phyloP scores from a whole-genome alignment of 1,140 invertebrate genomes.

The Pomacea maculata region DNA sequence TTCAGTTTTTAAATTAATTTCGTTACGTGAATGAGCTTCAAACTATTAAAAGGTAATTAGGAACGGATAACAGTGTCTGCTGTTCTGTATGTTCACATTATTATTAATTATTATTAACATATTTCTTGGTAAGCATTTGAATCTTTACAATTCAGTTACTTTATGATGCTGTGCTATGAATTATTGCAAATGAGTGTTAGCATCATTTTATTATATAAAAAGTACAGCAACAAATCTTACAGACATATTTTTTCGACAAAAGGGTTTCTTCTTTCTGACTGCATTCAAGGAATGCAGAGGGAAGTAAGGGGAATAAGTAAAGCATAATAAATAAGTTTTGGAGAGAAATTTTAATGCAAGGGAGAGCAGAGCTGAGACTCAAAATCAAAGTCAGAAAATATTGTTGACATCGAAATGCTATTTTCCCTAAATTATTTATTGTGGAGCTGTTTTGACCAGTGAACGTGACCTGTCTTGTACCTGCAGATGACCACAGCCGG shows the following conservation, averaged over 20 bases:
- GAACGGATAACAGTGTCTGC: neutral
- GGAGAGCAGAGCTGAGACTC: neutral
- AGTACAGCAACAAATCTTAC: no score
- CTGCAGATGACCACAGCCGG: conserved; percentile 94
- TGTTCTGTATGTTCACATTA: neutral
- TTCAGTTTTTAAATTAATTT: neutral
- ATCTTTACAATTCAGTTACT: neutral
- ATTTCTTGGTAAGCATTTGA: neutral
- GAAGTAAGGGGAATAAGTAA: neutral
- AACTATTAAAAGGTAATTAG: neutral
- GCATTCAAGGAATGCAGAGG: neutral
- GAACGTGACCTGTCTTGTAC: conserved; percentile 10
- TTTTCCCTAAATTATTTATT: neutral
- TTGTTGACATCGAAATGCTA: no score
- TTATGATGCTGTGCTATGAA: neutral
- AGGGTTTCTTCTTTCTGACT: no score
- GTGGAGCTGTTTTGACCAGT: neutral
- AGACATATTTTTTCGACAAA: no score
- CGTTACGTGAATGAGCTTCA: no score
- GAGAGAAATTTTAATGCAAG: neutral
- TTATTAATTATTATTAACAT: neutral
- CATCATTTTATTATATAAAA: no score
- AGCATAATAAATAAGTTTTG: neutral
- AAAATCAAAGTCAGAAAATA: no score
- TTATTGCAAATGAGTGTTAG: neutral